phyloP scores from a whole-genome alignment of 2,113 vertebrate genomes.

The Chelonoidis abingdonii region DNA sequence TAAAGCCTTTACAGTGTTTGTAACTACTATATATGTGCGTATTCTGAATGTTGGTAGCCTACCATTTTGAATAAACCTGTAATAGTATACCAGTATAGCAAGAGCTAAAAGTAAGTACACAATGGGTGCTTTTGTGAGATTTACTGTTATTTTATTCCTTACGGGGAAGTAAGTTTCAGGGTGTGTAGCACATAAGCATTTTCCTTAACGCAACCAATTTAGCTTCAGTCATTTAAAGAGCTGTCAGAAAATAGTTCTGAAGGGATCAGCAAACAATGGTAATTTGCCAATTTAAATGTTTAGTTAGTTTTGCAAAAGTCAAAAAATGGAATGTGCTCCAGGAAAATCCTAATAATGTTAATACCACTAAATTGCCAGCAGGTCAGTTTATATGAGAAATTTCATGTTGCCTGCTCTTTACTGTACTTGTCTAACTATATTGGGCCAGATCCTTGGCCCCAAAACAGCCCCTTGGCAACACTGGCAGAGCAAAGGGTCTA shows the following conservation, averaged over 20 bases:
- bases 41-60: slow-evolving; percentile 51
- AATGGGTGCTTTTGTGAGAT: slow-evolving; percentile 62
- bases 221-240: slow-evolving; percentile 54
- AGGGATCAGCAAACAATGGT: slow-evolving; percentile 57
- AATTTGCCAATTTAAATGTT: slow-evolving; percentile 59
- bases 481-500: not conserved
- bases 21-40: slow-evolving; percentile 54
- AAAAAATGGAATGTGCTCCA: not conserved
- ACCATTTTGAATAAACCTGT: slow-evolving; percentile 53
- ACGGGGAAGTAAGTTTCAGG: slow-evolving; percentile 22
- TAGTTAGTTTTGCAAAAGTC: slow-evolving; percentile 45
- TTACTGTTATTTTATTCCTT: slow-evolving; percentile 59
- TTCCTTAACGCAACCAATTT: slow-evolving; percentile 48
- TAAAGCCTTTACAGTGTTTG: slow-evolving; percentile 55
- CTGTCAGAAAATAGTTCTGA: slow-evolving; percentile 42
- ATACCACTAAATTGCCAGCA: not conserved
- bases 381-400: not conserved
- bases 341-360: slow-evolving; percentile 37
- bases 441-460: not conserved
- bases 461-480: not conserved
- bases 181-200: not conserved
- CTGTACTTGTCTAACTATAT: not conserved
- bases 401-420: not conserved
- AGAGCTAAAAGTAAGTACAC: slow-evolving; percentile 48
- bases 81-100: slow-evolving; percentile 53